Base-by-base conservation (phyloP, 2,113 vertebrate genomes). In the Pluvianellus socialis region DNA sequence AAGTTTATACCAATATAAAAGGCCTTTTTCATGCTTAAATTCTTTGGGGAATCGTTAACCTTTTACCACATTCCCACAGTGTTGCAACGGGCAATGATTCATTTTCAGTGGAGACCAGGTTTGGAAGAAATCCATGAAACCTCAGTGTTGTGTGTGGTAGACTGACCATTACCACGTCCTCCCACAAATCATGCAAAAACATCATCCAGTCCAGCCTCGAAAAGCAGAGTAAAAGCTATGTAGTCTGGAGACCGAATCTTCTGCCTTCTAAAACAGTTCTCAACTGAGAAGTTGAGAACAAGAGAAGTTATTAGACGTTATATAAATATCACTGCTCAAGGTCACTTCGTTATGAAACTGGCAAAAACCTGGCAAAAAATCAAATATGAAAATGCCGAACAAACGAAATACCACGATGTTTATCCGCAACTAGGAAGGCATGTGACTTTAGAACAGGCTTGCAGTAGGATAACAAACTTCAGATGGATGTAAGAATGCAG, bases 191-290 rank as follows among this genome's bases (percentile, higher is more conserved):
- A 42, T 1, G 6, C 13, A 23, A 71, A 58, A n/a, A 68, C 10
- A 15, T 27, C 67, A 77, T 0, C 53, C 22, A 50, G 40, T 0
- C 53, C 22, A 50, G 40, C 7, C 83, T 66, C 6, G 3, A n/a
- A 68, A 94, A 67, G 26, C 2, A 42, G 56, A 71, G 56, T 27
- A 88, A 91, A 89, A 67, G 72, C 56, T 47, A 20, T 2, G 6
- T 1, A 32, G 30, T 2, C 40, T 13, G 38, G 32, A 40, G 0
- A 82, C 13, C 0, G 0, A 52, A 68, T 15, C 59, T 88, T 58
- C 58, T 14, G 38, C 75, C 71, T 70, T 47, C 44, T 18, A 55
- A 44, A 79, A 52, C 9, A 6, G 47, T 15, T 63, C 61, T 86
- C 76, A 91, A 9, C 45, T 44, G 44, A 44, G 44, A 44, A 44